Percentiles rank a stretch among this genome's conserved stretches.
These are phyloP conservation scores for Smutsia gigantea DNA, from an alignment of 2,797 vertebrate genomes.

Conservation along the genomic window DNA sequence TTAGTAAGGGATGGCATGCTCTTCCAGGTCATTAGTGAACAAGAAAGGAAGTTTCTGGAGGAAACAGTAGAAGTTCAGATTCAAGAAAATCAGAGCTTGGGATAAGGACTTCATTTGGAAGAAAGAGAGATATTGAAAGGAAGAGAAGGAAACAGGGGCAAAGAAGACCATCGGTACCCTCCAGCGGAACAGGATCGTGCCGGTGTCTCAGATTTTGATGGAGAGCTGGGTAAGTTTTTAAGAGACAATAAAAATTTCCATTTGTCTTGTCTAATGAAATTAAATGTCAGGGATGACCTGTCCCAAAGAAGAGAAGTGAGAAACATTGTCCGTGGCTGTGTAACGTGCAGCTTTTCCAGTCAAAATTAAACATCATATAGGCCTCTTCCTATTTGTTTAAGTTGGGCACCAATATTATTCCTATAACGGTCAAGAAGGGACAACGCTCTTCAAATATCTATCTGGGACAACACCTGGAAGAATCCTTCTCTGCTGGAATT, in stretches of 20 bases:
- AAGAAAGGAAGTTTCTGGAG: not conserved
- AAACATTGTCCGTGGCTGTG: not conserved
- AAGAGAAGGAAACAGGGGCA: not conserved
- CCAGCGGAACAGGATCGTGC: not conserved
- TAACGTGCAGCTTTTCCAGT: not conserved
- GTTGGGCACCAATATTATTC: not conserved
- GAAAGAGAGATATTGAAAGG: not conserved
- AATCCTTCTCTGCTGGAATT: not conserved
- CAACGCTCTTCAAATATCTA: not conserved
- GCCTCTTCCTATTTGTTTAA: not conserved
- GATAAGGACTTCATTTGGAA: not conserved
- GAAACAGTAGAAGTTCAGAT: not conserved
- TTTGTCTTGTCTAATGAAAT: conserved; percentile 19
- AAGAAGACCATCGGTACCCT: not conserved
- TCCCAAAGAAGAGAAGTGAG: not conserved
- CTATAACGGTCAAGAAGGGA: not conserved
- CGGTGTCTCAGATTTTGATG: not conserved
- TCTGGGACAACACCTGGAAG: not conserved
- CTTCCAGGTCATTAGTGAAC: not conserved
- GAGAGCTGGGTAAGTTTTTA: not conserved
- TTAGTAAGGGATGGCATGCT: not conserved
- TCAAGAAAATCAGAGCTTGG: not conserved
- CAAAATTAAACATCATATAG: not conserved
- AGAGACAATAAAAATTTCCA: not conserved
- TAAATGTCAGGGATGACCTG: not conserved